phyloP scores from a whole-genome alignment of 1,140 invertebrate species.

The Cydia splendana region DNA sequence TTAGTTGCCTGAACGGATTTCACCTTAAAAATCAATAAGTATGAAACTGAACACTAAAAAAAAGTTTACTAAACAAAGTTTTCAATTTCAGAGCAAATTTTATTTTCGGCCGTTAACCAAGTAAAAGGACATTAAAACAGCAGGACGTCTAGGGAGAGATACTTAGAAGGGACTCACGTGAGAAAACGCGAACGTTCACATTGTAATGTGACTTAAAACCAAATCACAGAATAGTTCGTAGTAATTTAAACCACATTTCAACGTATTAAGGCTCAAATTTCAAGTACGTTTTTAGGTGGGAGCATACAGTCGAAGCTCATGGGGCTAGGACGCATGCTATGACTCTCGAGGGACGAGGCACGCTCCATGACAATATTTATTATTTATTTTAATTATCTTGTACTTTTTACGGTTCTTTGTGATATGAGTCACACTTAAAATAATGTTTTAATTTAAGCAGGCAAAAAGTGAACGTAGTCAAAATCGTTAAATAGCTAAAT shows the following conservation, averaged over 20 bases:
- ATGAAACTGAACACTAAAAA: not conserved
- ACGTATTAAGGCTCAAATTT: not conserved
- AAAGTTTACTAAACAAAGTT: not conserved
- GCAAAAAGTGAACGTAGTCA: not conserved
- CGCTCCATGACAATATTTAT: slow-evolving; percentile 59
- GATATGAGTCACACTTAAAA: not conserved
- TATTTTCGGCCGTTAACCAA: slow-evolving; percentile 1
- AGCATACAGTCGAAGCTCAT: not conserved
- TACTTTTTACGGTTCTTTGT: slow-evolving; percentile 29
- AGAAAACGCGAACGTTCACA: not conserved
- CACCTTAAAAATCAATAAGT: not conserved
- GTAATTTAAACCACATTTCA: not conserved
- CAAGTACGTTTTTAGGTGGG: not conserved
- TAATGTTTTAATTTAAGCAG: not conserved
- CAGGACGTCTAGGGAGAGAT: not conserved
- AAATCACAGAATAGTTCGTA: not conserved
- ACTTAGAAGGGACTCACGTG: not conserved
- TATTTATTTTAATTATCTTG: slow-evolving; percentile 63
- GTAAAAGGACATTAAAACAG: slow-evolving; percentile 17
- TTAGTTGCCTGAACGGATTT: too few relatives aligned
- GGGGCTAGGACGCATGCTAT: not conserved
- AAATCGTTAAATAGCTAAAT: too few relatives aligned
- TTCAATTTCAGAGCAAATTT: slow-evolving; percentile 11
- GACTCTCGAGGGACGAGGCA: slow-evolving; percentile 51
- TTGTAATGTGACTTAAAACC: not conserved